These are phyloP conservation scores for Nymphalis io DNA, from an alignment of 1,140 invertebrate species.

Conservation along the genomic window DNA sequence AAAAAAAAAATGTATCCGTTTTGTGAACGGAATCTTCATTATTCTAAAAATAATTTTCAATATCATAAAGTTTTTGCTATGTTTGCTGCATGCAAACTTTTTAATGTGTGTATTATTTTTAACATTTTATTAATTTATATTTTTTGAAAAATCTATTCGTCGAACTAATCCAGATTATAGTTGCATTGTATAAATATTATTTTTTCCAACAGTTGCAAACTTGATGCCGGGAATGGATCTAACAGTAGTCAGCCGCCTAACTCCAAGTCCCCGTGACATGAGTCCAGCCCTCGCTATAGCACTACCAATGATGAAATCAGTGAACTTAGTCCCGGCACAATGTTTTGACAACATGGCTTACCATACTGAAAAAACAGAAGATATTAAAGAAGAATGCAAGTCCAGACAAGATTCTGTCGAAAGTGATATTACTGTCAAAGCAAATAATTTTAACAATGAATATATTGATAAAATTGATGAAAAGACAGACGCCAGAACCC, in stretches of 20 bases:
- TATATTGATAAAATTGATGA: constrained; percentile 69
- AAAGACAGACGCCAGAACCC: constrained; percentile 70
- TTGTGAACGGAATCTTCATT: background rate
- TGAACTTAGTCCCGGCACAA: constrained; percentile 71
- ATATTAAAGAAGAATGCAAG: constrained; percentile 55
- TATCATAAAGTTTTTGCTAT: background rate
- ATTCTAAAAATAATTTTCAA: background rate
- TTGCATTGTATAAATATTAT: constrained; percentile 8
- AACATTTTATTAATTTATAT: constrained; percentile 2
- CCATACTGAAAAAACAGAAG: constrained; percentile 64
- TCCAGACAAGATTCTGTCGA: constrained; percentile 63
- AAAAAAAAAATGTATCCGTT: constrained; percentile 13
- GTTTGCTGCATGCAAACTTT: constrained; percentile 9
- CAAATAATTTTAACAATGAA: constrained; percentile 67
- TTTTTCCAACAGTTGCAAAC: constrained; percentile 71
- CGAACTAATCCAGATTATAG: background rate
- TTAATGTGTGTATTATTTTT: background rate
- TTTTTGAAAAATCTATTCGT: background rate
- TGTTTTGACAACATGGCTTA: constrained; percentile 80
- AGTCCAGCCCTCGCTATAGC: constrained; percentile 73
- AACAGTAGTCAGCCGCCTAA: constrained; percentile 69
- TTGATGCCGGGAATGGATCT: constrained; percentile 78
- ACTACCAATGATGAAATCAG: constrained; percentile 78
- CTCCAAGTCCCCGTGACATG: constrained; percentile 75
- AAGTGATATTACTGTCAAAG: constrained; percentile 64